Percentiles rank a stretch among this genome's conserved stretches.
phyloP scores from a whole-genome alignment of 2,888 invertebrate genomes.

The Aleiodes leptofemur region DNA sequence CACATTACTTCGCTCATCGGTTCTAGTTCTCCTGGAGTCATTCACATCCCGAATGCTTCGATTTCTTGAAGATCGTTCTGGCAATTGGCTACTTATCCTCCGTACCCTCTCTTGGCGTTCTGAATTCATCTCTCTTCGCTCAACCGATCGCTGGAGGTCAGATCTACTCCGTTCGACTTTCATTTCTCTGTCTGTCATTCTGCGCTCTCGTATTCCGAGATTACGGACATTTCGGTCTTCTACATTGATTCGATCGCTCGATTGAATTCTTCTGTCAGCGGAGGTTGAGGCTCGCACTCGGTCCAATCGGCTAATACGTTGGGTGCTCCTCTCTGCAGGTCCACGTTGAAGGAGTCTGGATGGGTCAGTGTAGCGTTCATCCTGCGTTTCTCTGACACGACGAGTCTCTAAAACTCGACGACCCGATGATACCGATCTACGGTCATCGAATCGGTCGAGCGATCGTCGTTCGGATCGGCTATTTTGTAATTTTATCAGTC shows the following conservation, averaged over 20 bases:
- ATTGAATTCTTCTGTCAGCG: background rate
- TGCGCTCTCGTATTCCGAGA: slow-evolving; percentile 3
- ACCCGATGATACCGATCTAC: slow-evolving; percentile 15
- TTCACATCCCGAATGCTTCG: background rate
- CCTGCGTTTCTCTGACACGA: background rate
- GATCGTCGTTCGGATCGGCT: slow-evolving; percentile 45
- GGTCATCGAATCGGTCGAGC: slow-evolving; percentile 41
- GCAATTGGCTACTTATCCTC: too few relatives aligned
- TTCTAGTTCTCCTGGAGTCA: too few relatives aligned
- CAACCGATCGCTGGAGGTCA: slow-evolving; percentile 19
- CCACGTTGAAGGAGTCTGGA: slow-evolving; percentile 15
- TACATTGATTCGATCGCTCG: background rate
- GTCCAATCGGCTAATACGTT: slow-evolving; percentile 10
- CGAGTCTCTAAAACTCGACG: slow-evolving; percentile 6
- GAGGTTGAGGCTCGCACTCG: background rate
- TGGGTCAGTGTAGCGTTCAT: background rate
- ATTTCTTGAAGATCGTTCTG: slow-evolving; percentile 1
- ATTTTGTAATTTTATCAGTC: slow-evolving; percentile 44
- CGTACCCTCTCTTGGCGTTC: slow-evolving; percentile 24
- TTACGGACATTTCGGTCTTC: background rate
- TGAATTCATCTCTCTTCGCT: slow-evolving; percentile 35
- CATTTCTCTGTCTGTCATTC: background rate
- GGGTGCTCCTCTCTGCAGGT: background rate
- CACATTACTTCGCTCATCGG: background rate
- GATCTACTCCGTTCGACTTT: background rate